These are phyloP conservation scores for Porphyrio hochstetteri DNA, from an alignment of 2,113 vertebrate genomes.

Conservation along the genomic window DNA sequence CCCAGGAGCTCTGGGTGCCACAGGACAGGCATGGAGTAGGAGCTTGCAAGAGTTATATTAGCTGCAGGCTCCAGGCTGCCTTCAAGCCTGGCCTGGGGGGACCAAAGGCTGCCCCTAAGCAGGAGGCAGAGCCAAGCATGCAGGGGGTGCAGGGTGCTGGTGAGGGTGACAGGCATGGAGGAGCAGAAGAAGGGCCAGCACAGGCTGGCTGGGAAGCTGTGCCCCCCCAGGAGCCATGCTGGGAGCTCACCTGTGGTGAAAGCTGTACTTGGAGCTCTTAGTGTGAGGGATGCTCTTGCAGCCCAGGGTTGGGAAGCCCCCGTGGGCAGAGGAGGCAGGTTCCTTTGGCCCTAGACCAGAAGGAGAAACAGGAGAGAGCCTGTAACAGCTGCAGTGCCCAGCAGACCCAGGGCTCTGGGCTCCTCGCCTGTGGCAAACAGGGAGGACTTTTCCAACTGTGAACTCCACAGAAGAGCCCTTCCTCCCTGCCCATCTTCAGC, in stretches of 20 bases:
- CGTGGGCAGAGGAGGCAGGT: conserved; percentile 72
- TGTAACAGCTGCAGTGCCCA: background rate
- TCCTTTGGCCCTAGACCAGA: conserved; percentile 83
- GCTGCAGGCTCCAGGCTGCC: background rate
- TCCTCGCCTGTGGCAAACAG: background rate
- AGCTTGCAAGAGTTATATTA: background rate
- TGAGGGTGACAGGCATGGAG: background rate
- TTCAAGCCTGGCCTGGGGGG: background rate
- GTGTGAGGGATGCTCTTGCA: conserved; percentile 87
- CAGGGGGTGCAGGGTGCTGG: background rate
- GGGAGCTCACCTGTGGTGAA: conserved; percentile 91
- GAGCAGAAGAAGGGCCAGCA: background rate
- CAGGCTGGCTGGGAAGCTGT: rapidly evolving
- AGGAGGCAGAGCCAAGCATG: background rate
- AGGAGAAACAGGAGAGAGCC: background rate
- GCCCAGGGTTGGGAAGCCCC: conserved; percentile 81
- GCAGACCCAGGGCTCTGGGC: background rate
- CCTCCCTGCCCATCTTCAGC: background rate
- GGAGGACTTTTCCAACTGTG: background rate
- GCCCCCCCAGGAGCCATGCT: background rate
- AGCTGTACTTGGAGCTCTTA: conserved; percentile 92
- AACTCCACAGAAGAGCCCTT: background rate
- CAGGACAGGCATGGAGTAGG: background rate
- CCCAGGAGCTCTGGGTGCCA: background rate
- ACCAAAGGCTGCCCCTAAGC: background rate